Base-by-base conservation (phyloP, 2,797 vertebrate genomes). In the Chanos chanos region DNA sequence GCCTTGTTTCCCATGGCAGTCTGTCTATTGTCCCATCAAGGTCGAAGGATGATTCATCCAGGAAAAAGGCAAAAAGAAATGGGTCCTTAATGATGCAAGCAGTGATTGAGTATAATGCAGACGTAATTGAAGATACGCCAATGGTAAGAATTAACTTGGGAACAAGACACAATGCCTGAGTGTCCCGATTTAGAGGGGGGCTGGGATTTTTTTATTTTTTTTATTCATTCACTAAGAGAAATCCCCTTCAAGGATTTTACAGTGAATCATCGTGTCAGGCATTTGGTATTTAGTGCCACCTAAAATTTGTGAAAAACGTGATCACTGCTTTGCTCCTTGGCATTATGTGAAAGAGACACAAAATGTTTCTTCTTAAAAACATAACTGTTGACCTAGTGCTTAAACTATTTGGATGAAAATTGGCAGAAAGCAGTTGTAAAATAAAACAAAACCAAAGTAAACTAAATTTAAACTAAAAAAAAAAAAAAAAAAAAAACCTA, bases 1-100 rank as follows among this genome's bases (percentile, higher is more conserved):
- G 78, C 79, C 86, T 91, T 91, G 88, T 91, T n/a, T 90, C 82
- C 72, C 43, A 40, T 45, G 68, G 80, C 72, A 77, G 76, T 78
- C 70, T 22, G 51, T 25, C 77, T 79, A 83, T 88, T 89, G 86
- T 88, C 78, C 79, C 45, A 68, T 51, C 69, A 66, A 68, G 28
- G 66, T 16, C 45, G 7, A 41, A 64, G 70, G 66, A 71, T 68
- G 64, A 71, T 86, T 82, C 73, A 79, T 77, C 80, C 82, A 84
- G 84, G 81, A 87, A 86, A 85, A 66, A 69, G 79, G 79, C 45
- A 25, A 47, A 33, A 75, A 79, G 77, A 75, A 76, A 77, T 82
- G 78, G 71, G 70, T 74, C 81, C 83, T 85, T 85, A 86, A 84
- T 86, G 44, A 83, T 70, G 81, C 73, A 72, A 50, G 50, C 51